Conservation (phyloP, 2,888 invertebrate genomes). For the Eristalinus sepulchralis region DNA sequence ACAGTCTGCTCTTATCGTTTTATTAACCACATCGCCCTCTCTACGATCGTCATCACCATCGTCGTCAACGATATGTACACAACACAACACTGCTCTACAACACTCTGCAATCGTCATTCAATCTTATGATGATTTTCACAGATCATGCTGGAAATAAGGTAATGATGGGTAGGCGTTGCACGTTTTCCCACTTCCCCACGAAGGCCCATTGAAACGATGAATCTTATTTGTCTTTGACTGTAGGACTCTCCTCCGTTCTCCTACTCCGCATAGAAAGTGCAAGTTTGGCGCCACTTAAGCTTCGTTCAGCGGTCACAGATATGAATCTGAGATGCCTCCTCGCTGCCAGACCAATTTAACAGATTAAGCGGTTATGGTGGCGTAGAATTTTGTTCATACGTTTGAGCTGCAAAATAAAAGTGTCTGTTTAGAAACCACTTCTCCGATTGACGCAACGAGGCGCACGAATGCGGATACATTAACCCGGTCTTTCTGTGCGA, state of each 20-base stretch:
- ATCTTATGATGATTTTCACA: conserved; percentile 68
- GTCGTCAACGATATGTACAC: conserved; percentile 26
- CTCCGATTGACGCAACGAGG: conserved; percentile 31
- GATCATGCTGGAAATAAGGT: conserved; percentile 70
- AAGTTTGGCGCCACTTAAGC: conserved; percentile 65
- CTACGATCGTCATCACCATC: conserved; percentile 25
- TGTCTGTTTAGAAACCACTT: conserved; percentile 39
- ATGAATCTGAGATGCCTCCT: conserved; percentile 50
- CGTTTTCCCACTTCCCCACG: conserved; percentile 71
- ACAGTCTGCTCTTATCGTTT: conserved; percentile 13
- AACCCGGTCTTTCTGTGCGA: not conserved
- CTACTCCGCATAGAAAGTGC: conserved; percentile 44
- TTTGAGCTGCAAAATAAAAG: conserved; percentile 28
- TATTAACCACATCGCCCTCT: not conserved
- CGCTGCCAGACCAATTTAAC: conserved; percentile 37
- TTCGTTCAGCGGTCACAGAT: conserved; percentile 56
- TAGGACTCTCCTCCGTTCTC: not conserved
- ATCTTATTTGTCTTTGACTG: conserved; percentile 31
- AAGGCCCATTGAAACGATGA: conserved; percentile 16
- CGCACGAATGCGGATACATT: conserved; percentile 65
- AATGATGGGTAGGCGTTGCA: conserved; percentile 75
- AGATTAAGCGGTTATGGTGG: conserved; percentile 54
- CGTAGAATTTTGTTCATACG: conserved; percentile 42
- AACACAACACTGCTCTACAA: conserved; percentile 14
- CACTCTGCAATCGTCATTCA: conserved; percentile 63